Percentiles rank a stretch among this genome's conserved stretches.
These are phyloP conservation scores for Mola mola DNA, from an alignment of 2,113 vertebrate species.

Conservation along the genomic window DNA sequence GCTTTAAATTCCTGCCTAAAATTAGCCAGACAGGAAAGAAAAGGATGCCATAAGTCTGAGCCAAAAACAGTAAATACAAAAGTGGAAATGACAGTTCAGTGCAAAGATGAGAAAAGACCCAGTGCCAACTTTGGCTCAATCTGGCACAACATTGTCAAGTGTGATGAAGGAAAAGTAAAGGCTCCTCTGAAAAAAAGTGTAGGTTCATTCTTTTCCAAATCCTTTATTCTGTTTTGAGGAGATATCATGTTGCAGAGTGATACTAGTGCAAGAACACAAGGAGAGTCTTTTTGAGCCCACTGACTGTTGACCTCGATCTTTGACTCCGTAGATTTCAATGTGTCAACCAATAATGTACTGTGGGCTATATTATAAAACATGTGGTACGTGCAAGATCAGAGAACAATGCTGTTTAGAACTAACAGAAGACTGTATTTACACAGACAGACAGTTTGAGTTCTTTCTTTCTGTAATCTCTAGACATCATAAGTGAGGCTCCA, in stretches of 20 bases:
- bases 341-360: constrained; percentile 18
- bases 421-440: constrained; percentile 37
- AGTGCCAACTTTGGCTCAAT: constrained; percentile 8
- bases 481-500: constrained; percentile 59
- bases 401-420: neutral
- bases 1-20: constrained; percentile 74
- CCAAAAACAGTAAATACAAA: constrained; percentile 56
- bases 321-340: constrained; percentile 36
- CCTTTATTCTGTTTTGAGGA: constrained; percentile 30
- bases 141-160: constrained; percentile 16
- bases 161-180: neutral
- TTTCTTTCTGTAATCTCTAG: constrained; percentile 65
- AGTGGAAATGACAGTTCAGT: constrained; percentile 37
- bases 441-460: constrained; percentile 21
- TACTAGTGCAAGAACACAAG: neutral
- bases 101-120: constrained; percentile 23
- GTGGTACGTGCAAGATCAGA: neutral
- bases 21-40: constrained; percentile 68
- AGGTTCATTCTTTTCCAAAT: constrained; percentile 12
- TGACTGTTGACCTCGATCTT: constrained; percentile 45
- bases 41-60: constrained; percentile 49
- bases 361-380: constrained; percentile 15
- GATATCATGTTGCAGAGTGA: constrained; percentile 21
- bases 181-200: constrained; percentile 8
- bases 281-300: constrained; percentile 44